Evolutionary conservation across 2,797 vertebrate genomes (phyloP), one percentile per base, ranked within the genome.

Genomic region (Phalanger gymnotis): DNA sequence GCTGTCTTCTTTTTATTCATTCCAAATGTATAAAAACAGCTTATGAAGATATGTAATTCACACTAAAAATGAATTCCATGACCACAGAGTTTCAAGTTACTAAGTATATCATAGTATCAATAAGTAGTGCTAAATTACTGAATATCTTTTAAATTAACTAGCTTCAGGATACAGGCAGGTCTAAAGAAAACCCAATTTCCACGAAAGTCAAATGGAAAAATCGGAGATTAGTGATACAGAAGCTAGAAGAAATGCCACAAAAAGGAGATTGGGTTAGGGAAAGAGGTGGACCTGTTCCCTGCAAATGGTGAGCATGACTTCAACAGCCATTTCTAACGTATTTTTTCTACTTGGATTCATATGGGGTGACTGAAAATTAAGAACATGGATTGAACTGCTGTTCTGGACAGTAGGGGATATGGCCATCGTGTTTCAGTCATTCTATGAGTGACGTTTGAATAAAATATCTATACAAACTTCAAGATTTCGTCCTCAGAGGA

Each of bases 11-110:
- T n/a, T 40, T 25, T 81, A 40, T 81, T 81, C 12, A 81, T 47
- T 27, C 51, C 12, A 55, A 91, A 92, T 40, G 40, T 66, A 92
- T 53, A 54, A 56, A 92, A 92, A 12, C n/a, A 90, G 25, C 1
- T 53, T 92, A 81, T 3, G 90, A 95, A 89, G 81, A 58, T 54
- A 55, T 5, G 11, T n/a, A 95, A 53, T 91, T 93, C n/a, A 91
- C 0, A 53, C 51, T 66, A 92, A 94, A 54, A 31, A 31, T 51
- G 16, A 40, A 31, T 51, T 92, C 89, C 28, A 55, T 93, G 87
- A 94, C 9, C 14, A 92, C 16, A n/a, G 92, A 56, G 0, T 11
- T 16, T 22, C 93, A 66, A 31, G n/a, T 95, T 92, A 58, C 73
- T 56, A 93, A 91, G 94, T n/a, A 58, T 22, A 52, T 90, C n/a